These are phyloP conservation scores for Stigmatopora nigra DNA, from an alignment of 2,113 vertebrate genomes.

Conservation along the genomic window DNA sequence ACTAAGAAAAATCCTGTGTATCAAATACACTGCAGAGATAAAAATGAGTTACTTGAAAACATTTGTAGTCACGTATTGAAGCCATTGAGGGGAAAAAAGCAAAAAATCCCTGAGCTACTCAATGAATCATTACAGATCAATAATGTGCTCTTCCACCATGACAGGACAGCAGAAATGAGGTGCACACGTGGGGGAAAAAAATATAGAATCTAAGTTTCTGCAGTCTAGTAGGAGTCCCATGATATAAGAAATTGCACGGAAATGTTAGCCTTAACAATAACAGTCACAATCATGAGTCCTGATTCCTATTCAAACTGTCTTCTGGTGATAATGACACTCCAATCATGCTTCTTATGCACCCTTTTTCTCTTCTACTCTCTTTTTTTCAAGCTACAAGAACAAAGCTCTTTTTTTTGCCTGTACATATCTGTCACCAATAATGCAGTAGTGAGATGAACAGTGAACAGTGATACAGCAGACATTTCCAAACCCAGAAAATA, in stretches of 20 bases:
- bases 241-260: conserved; percentile 17
- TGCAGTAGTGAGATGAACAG: conserved; percentile 3
- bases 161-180: conserved; percentile 40
- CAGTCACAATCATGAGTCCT: conserved; percentile 10
- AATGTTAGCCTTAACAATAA: conserved; percentile 6
- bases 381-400: conserved; percentile 19
- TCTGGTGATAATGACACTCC: conserved; percentile 17
- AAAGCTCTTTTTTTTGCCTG: conserved; percentile 5
- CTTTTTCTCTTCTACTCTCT: not conserved
- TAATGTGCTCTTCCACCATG: conserved; percentile 26
- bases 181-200: conserved; percentile 19
- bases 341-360: not conserved
- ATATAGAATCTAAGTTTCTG: conserved; percentile 4
- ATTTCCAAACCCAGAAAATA: not conserved
- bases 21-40: conserved; percentile 1
- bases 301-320: conserved; percentile 13
- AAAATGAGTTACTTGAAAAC: conserved; percentile 11
- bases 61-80: conserved; percentile 30
- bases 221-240: conserved; percentile 19
- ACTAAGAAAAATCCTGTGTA: conserved; percentile 2
- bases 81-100: conserved; percentile 25
- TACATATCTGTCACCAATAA: conserved; percentile 9
- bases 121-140: conserved; percentile 57
- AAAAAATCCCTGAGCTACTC: conserved; percentile 33
- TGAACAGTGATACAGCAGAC: conserved; percentile 10